phyloP scores from a whole-genome alignment of 1,140 invertebrate genomes.

The Dreissena rostriformis region DNA sequence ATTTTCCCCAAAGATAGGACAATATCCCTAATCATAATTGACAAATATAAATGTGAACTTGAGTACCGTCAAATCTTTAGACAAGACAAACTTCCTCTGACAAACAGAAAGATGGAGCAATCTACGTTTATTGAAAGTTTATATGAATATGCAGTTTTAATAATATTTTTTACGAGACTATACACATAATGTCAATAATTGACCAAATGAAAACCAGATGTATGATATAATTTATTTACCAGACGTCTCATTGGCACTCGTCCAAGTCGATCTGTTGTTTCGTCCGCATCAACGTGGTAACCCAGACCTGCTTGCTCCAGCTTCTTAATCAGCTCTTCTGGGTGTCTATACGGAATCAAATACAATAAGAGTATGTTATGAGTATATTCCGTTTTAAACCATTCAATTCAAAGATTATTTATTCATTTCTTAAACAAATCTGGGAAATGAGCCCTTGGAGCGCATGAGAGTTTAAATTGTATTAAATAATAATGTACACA shows the following conservation, averaged over 20 bases:
- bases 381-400: no score
- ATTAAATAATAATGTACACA: slow-evolving; percentile 8
- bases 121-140: background rate
- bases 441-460: background rate
- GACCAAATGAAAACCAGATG: no score
- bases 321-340: slow-evolving; percentile 72
- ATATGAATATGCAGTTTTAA: no score
- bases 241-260: slow-evolving; percentile 73
- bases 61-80: background rate
- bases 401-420: background rate
- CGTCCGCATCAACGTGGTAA: slow-evolving; percentile 71
- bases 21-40: slow-evolving; percentile 73
- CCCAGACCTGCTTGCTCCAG: slow-evolving; percentile 76
- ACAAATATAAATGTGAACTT: background rate
- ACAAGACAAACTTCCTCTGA: background rate
- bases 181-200: no score
- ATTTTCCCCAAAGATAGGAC: slow-evolving; percentile 71
- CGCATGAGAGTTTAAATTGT: background rate
- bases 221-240: background rate
- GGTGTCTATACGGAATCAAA: slow-evolving; percentile 61
- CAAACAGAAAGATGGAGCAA: background rate
- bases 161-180: no score
- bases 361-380: no score
- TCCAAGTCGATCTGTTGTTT: slow-evolving; percentile 73
- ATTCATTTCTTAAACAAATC: background rate